phyloP scores from a whole-genome alignment of 2,797 vertebrate species.

The Labeo calbasu region DNA sequence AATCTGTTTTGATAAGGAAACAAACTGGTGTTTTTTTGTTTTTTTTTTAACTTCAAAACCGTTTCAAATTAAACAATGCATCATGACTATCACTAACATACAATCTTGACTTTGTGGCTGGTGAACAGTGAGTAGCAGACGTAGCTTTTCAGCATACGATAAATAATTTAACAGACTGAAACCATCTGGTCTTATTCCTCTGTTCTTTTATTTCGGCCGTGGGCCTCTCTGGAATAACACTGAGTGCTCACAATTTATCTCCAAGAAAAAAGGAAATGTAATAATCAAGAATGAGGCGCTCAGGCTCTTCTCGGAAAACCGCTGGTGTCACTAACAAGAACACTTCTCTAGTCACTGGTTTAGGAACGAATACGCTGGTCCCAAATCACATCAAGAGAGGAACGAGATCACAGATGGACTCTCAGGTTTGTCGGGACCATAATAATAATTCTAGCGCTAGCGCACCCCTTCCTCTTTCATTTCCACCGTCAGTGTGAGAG shows the following conservation, averaged over 20 bases:
- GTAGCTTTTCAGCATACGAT: constrained; percentile 24
- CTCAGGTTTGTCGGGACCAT: constrained; percentile 31
- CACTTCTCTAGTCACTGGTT: constrained; percentile 38
- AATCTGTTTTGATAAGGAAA: background rate
- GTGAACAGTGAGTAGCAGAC: constrained; percentile 24
- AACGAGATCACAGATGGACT: constrained; percentile 25
- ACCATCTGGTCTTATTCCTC: constrained; percentile 43
- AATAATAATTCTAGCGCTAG: constrained; percentile 25
- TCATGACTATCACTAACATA: background rate
- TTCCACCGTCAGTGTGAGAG: background rate
- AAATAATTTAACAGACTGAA: constrained; percentile 44
- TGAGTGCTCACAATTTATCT: constrained; percentile 43
- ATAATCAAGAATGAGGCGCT: constrained; percentile 40
- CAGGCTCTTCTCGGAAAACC: constrained; percentile 27
- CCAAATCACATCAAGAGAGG: constrained; percentile 39
- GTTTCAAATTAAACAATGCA: background rate
- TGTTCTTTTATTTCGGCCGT: constrained; percentile 38
- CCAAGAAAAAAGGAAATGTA: constrained; percentile 42
- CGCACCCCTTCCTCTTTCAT: constrained; percentile 7
- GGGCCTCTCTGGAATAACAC: constrained; percentile 34
- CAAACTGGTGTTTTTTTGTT: background rate
- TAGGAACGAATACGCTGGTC: background rate
- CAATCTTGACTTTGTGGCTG: constrained; percentile 3
- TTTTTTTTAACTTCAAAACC: background rate
- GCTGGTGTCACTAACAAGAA: constrained; percentile 39